These are phyloP conservation scores for Aproaerema taeniolella DNA, from an alignment of 2,888 invertebrate genomes.

Conservation along the genomic window DNA sequence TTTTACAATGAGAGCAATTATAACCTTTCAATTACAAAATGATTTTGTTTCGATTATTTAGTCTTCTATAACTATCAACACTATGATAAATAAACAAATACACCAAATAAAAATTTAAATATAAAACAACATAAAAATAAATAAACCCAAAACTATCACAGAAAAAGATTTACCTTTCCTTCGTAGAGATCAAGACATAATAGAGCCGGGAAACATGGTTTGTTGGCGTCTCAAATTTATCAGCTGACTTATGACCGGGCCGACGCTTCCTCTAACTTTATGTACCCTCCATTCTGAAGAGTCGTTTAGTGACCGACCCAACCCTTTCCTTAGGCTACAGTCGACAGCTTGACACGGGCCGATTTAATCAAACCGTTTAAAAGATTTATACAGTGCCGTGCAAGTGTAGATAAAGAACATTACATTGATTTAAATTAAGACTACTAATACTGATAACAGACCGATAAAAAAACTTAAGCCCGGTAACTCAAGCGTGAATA, in stretches of 20 bases:
- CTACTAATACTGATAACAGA: neutral
- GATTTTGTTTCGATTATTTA: neutral
- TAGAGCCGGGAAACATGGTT: conserved; percentile 17
- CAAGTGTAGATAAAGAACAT: conserved; percentile 3
- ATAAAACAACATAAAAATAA: neutral
- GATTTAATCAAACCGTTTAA: conserved; percentile 14
- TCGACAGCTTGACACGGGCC: conserved; percentile 10
- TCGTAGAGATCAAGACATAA: too few species aligned
- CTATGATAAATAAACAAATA: neutral
- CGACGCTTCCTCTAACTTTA: conserved; percentile 18
- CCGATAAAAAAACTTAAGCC: too few species aligned
- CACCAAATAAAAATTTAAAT: neutral
- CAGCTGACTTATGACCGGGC: conserved; percentile 20
- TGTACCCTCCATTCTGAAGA: conserved; percentile 17
- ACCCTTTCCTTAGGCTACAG: conserved; percentile 15
- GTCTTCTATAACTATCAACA: too few species aligned
- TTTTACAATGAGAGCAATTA: conserved; percentile 66
- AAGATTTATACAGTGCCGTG: conserved; percentile 6
- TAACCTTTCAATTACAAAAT: conserved; percentile 3
- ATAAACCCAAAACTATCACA: too few species aligned
- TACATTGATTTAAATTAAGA: conserved; percentile 3
- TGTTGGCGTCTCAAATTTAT: conserved; percentile 19
- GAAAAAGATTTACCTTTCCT: too few species aligned
- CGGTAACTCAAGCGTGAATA: too few species aligned
- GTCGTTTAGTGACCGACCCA: conserved; percentile 18